Conservation (phyloP, 2,888 invertebrate species). For the Chrysolina americana region DNA sequence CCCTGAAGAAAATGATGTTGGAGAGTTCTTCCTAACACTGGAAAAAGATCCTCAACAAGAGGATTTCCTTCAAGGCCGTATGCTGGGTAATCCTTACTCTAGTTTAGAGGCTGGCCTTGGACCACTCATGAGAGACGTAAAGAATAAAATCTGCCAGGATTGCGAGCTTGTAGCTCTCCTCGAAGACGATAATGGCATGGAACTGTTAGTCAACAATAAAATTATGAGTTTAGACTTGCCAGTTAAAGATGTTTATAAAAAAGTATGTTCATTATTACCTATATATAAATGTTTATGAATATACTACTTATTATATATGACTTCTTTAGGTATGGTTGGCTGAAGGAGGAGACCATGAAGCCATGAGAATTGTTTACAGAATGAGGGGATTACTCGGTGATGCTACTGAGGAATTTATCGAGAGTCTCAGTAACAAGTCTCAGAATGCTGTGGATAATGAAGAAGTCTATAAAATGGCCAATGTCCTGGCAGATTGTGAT, state of each 20-base stretch:
- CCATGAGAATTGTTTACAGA: slow-evolving; percentile 97
- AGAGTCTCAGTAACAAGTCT: slow-evolving; percentile 89
- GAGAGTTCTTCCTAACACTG: slow-evolving; percentile 95
- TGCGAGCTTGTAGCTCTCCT: slow-evolving; percentile 97
- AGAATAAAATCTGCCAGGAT: slow-evolving; percentile 98
- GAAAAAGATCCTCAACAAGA: slow-evolving; percentile 99
- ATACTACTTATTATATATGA: too few relatives aligned
- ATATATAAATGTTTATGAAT: neutral
- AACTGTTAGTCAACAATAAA: slow-evolving; percentile 96
- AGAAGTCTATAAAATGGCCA: slow-evolving; percentile 92
- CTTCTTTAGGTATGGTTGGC: slow-evolving; percentile 84
- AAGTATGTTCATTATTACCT: slow-evolving; percentile 68
- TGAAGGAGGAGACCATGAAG: slow-evolving; percentile 92
- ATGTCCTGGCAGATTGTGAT: slow-evolving; percentile 85
- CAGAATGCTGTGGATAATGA: slow-evolving; percentile 93
- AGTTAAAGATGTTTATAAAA: slow-evolving; percentile 91
- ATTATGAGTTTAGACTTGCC: slow-evolving; percentile 97
- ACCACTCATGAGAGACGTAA: slow-evolving; percentile 97
- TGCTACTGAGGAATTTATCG: slow-evolving; percentile 98
- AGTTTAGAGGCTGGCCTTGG: slow-evolving; percentile 95
- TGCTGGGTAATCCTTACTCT: slow-evolving; percentile 98
- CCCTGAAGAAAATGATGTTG: slow-evolving; percentile 96
- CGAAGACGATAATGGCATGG: slow-evolving; percentile 99
- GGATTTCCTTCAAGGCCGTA: slow-evolving; percentile 96
- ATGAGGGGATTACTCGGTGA: slow-evolving; percentile 98